Base-by-base conservation (phyloP, 37 sponge, comb jelly and placozoan genomes). In the Eunapius fragilis region DNA sequence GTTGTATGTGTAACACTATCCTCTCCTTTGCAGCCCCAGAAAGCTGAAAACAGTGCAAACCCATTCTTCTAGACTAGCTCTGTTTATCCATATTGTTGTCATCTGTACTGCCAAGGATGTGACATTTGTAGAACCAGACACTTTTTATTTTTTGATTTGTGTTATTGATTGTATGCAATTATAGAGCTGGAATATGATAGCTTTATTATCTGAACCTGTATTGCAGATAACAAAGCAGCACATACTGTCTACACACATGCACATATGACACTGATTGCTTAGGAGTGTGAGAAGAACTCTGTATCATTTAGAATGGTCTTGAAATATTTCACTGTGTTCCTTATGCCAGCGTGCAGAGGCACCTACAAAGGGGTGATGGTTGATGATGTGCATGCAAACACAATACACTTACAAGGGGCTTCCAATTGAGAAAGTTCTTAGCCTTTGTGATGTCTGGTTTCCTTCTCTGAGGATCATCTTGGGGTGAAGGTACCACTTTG, bases 401-500 rank as follows among this genome's bases (percentile, higher is more conserved):
- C 4, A 2, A 75, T 45, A 3, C 30, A 25, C 80, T 73, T 73
- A 97, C 98, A 83, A 74, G 19, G 45, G 98, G 98, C 68, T 78
- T 78, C 98, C 98, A 98, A 0, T 68, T 50, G 3, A 98, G 86
- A 2, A 79, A 31, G 27, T 72, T 33, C 80, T 71, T 77, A 26
- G 98, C 98, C 75, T 69, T 80, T 9, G 86, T 28, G 34, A 98
- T 96, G 78, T 89, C 90, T 3, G 98, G 98, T 70, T 82, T 91
- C 45, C 98, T 73, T 37, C 79, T 89, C 25, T 79, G 82, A 49
- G 98, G 98, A 71, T 98, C 98, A 90, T 98, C 98, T 72, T 88
- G 89, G 14, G 71, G 77, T 50, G 87, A 73, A 34, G 81, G 89
- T 71, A 70, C 37, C 67, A 83, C 47, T 75, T 69, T 87, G 37